These are phyloP conservation scores for Myanophis thanlyinensis DNA, from an alignment of 2,113 vertebrate species.

Conservation along the genomic window DNA sequence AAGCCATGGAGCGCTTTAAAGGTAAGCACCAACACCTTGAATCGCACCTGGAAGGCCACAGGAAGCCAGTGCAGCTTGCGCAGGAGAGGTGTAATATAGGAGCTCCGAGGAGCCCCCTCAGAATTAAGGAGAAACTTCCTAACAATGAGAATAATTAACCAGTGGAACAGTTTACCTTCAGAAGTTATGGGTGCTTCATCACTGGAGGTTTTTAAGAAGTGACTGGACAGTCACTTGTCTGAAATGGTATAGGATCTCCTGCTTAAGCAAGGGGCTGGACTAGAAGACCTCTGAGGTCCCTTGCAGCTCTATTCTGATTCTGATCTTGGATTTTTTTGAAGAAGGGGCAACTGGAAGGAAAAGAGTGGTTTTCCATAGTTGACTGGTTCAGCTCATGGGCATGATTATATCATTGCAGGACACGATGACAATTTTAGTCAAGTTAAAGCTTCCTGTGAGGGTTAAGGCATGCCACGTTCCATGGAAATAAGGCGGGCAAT, in stretches of 20 bases:
- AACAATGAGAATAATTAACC: too few species aligned
- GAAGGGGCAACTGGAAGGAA: neutral
- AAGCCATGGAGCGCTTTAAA: too few species aligned
- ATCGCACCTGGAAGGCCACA: too few species aligned
- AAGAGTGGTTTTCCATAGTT: neutral
- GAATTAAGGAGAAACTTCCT: too few species aligned
- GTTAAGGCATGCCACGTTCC: neutral
- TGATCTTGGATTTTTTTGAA: neutral
- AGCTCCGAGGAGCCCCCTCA: too few species aligned
- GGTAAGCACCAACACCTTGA: too few species aligned
- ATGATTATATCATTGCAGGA: neutral
- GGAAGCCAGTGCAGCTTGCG: too few species aligned
- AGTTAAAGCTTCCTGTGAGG: neutral
- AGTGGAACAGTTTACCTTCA: neutral
- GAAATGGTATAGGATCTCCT: neutral
- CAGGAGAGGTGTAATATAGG: too few species aligned
- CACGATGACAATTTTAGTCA: neutral
- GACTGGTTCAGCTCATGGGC: neutral
- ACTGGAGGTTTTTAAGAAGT: neutral
- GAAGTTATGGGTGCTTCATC: neutral
- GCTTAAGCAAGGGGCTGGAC: too few species aligned
- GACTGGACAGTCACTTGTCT: neutral
- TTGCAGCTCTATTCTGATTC: neutral
- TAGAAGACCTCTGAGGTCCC: neutral
- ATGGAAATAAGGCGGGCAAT: neutral